Base-by-base conservation (phyloP, 1,140 invertebrate genomes). In the Homalodisca vitripennis region DNA sequence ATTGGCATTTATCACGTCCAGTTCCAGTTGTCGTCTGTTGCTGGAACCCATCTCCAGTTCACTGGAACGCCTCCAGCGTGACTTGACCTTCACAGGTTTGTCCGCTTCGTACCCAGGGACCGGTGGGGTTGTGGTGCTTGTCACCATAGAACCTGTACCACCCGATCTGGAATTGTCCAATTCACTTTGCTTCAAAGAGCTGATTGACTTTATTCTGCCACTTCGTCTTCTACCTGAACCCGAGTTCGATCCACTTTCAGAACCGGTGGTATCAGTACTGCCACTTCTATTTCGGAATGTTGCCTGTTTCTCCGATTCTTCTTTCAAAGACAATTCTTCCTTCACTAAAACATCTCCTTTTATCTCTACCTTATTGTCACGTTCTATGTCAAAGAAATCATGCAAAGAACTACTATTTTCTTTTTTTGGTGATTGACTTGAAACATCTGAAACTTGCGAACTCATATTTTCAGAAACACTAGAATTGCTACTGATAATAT, bases 81-180 rank as follows among this genome's bases (percentile, higher is more conserved):
- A 93, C 78, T 94, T 95, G 0, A 95, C 91, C 83, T 93, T 93
- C 3, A 92, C 88, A 1, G 90, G 90, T 80, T 88, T 90, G 46
- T 85, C 85, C 3, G 79, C 78, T 41, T 84, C 83, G 34, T 71
- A 74, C 3, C 60, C 57, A 3, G 29, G 66, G 1, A 60, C 31
- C 14, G 53, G 34, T 20, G 69, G 62, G 14, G 51, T 55, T 6
- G 63, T 29, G 1, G 47, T 22, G 22, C 32, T 26, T 14, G 62
- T 27, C 12, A 46, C 29, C 10, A 70, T 20, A 26, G 62, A 41
- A 31, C 46, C 41, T 51, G 48, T 26, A 26, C 20, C 17, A 30
- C 20, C 30, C 2, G 31, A 17, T 34, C 22, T 30, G 13, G 46
- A 31, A 30, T 41, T 2, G 30, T 64, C 62, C 10, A 30, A 26